Evolutionary conservation across 2,888 invertebrate species (phyloP).

Genomic region (Parnassius apollo): DNA sequence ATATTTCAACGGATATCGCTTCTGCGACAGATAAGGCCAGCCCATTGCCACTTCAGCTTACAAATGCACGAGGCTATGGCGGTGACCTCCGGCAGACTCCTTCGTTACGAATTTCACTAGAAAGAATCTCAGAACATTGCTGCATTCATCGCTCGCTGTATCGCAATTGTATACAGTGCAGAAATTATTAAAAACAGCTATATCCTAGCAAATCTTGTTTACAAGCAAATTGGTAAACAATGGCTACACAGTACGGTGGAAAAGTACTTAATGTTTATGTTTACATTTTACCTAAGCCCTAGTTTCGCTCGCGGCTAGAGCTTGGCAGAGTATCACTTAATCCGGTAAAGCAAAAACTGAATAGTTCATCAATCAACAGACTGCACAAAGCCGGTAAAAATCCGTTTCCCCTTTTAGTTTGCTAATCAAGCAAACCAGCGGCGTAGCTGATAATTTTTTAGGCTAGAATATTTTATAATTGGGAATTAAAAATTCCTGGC

Average conservation of each 20-base stretch:
- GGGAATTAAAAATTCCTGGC: too few relatives aligned
- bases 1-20: too few relatives aligned
- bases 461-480: too few relatives aligned
- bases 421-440: conserved; percentile 15
- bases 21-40: too few relatives aligned
- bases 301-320: conserved; percentile 16
- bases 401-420: conserved; percentile 19
- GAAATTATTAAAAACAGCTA: background rate
- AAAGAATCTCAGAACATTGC: too few relatives aligned
- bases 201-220: background rate
- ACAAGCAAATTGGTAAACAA: conserved; percentile 2
- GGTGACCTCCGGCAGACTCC: too few relatives aligned
- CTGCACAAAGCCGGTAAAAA: conserved; percentile 25
- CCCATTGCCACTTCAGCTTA: too few relatives aligned
- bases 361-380: conserved; percentile 24
- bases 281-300: conserved; percentile 6
- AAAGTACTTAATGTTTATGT: conserved; percentile 9
- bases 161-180: too few relatives aligned
- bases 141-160: too few relatives aligned
- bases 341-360: conserved; percentile 21
- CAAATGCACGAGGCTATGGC: too few relatives aligned
- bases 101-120: too few relatives aligned
- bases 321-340: conserved; percentile 19
- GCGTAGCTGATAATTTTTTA: background rate
- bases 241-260: background rate